Evolutionary conservation across 2,888 invertebrate genomes (phyloP), one percentile per base, ranked within the genome.

Genomic region (Polia nebulosa): DNA sequence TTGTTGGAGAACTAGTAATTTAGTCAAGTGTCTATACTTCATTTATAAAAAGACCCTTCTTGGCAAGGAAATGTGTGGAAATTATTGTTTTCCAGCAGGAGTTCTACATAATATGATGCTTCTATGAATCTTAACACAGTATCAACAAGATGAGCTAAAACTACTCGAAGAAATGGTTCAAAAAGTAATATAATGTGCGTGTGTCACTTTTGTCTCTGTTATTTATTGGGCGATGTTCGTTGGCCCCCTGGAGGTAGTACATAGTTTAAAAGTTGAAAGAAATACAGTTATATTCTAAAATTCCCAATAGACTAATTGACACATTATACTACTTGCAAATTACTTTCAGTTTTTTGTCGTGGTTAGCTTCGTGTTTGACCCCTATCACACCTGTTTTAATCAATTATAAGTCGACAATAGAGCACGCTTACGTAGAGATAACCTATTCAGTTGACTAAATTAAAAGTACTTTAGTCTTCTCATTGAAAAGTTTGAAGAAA

Each of bases 1-100:
- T 27, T 53, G n/a, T n/a, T 17, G 7, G 15, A 49, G 20, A 45
- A 47, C 29, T 25, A 22, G 61, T 76, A 58, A 61, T 73, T 73
- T 77, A 77, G 44, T 71, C 27, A 55, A 61, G 39, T 45, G 51
- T 15, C 15, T 44, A 20, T 20, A 45, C 6, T 45, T 1, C 15
- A 11, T 9, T 20, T 11, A 20, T 17, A 20, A 13, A 11, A 22
- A n/a, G 1, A 27, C 9, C 2, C 7, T 13, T 41, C 27, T 25
- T n/a, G 11, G 34, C 22, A 22, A 32, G 20, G 17, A 32, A 52
- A 25, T 34, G 25, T 51, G n/a, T 15, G 11, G 17, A 25, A 27
- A 36, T 11, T 7, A 20, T 20, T 5, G 20, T 36, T 27, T 32
- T 62, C 5, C 5, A 53, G 39, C 8, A 17, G 17, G 39, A 13